Evolutionary conservation across 2,888 invertebrate species (phyloP), one percentile per base, ranked within the genome.

Genomic region (Pandemis corylana): DNA sequence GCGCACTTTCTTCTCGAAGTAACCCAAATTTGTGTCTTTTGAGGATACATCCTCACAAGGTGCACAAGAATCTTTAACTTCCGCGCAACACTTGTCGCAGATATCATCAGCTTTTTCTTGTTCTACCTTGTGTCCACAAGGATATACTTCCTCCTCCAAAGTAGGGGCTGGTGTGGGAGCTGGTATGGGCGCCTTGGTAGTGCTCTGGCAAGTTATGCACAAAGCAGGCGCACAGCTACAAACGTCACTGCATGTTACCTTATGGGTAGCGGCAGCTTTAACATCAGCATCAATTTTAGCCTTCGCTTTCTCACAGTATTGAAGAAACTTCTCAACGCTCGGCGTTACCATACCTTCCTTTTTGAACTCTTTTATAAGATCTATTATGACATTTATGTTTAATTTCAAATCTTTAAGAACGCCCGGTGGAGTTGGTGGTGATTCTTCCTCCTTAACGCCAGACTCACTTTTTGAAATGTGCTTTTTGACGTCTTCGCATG

Each of bases 1-100:
- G 76, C 87, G 84, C n/a, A 79, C 83, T 68, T 82, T 85, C 46
- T 80, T 84, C 67, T 84, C 84, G 68, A 81, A 83, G 59, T 79
- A 79, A 6, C 82, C 83, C 2, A 80, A 61, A 20, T 82, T 76
- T 59, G 28, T 28, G 59, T 59, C 59, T 59, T 28, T 28, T 20
- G 28, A 20, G 28, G 59, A 28, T 12, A 12, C 20, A 20, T 0
- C 20, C 4, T 28, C 59, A 28, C 20, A 59, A 5, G 59, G 12
- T 10, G 12, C 59, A 20, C 59, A 28, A 59, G 12, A 7, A 15
- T 56, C 20, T 2, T 56, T 9, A 7, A 20, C 9, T 12, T 12
- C 28, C 12, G 12, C 28, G 28, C 59, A 59, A 9, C 59, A 59
- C 12, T 28, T 59, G 59, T 12, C 59, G 28, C 28, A 59, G 5